Evolutionary conservation across 1,140 invertebrate species (phyloP).

Genomic region (Neuroterus valhalla): DNA sequence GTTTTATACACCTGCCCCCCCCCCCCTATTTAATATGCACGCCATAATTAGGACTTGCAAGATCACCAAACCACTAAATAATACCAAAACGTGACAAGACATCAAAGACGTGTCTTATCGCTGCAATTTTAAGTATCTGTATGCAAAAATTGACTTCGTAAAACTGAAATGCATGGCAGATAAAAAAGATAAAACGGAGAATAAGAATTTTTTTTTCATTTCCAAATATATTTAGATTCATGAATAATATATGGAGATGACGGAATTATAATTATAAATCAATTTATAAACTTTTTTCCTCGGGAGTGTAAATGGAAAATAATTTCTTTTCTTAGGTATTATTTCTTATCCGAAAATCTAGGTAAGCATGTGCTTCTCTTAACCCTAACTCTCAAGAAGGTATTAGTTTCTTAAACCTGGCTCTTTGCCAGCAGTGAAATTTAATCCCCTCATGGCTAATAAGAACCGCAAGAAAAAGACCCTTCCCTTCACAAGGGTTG

Average conservation of each 20-base stretch:
- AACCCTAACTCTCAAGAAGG: constrained; percentile 16
- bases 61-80: constrained; percentile 54
- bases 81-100: constrained; percentile 40
- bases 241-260: too few species aligned
- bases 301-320: not conserved
- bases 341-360: constrained; percentile 24
- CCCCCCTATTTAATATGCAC: constrained; percentile 55
- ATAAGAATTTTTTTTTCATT: too few species aligned
- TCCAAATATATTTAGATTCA: too few species aligned
- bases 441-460: constrained; percentile 16
- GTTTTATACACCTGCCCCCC: constrained; percentile 64
- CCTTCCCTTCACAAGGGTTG: constrained; percentile 12
- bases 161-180: not conserved
- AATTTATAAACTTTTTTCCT: not conserved
- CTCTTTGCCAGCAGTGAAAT: constrained; percentile 19
- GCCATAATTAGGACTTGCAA: constrained; percentile 61
- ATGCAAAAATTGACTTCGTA: not conserved
- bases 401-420: constrained; percentile 27
- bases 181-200: not conserved
- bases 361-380: not conserved
- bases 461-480: constrained; percentile 22
- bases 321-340: not conserved
- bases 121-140: not conserved
- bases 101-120: not conserved
- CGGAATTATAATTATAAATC: not conserved